These are phyloP conservation scores for Sprattus sprattus DNA, from an alignment of 2,113 vertebrate species.

Conservation along the genomic window DNA sequence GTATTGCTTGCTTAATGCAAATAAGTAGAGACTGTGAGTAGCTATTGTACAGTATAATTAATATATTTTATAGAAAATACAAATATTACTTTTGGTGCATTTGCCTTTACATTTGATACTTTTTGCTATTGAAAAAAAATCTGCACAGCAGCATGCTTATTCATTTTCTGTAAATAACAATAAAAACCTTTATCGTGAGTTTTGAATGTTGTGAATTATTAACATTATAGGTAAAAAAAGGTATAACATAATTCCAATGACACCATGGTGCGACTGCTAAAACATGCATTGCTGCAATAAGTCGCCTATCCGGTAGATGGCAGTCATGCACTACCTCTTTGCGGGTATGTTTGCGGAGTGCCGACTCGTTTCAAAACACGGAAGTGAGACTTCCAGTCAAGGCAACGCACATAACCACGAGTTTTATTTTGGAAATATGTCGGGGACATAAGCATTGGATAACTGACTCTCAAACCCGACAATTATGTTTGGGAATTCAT, in stretches of 20 bases:
- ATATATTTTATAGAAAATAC: not conserved
- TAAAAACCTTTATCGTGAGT: not conserved
- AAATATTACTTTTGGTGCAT: not conserved
- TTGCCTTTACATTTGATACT: not conserved
- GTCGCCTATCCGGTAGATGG: slow-evolving; percentile 21
- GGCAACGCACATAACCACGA: not conserved
- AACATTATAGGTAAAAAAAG: too few species aligned
- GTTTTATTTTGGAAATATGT: not conserved
- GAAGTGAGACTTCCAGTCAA: slow-evolving; percentile 20
- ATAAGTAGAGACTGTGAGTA: not conserved
- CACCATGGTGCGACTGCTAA: not conserved
- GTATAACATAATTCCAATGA: too few species aligned
- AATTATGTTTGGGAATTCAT: slow-evolving; percentile 68
- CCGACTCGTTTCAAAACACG: slow-evolving; percentile 46
- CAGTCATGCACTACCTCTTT: not conserved
- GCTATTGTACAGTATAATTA: not conserved
- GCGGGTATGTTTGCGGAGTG: not conserved
- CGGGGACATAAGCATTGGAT: not conserved
- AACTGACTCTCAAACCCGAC: not conserved
- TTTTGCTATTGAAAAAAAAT: not conserved
- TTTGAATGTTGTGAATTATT: not conserved
- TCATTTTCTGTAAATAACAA: not conserved
- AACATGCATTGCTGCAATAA: not conserved
- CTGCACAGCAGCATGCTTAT: slow-evolving; percentile 7
- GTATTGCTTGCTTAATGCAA: slow-evolving; percentile 2